phyloP scores from a whole-genome alignment of 2,888 invertebrate genomes.

The Coelinius sp. region DNA sequence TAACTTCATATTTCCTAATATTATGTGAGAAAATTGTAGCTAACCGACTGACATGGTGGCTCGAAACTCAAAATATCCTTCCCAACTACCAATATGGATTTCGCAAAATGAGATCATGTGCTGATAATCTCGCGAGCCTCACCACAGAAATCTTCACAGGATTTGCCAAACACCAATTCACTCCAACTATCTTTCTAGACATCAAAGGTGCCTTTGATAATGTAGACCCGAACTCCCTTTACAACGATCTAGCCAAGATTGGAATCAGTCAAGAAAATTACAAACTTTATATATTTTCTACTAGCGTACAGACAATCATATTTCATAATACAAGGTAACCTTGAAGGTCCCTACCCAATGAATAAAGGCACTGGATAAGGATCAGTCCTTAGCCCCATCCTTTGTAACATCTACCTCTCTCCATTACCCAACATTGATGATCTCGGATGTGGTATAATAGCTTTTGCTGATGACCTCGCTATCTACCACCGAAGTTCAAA shows the following conservation, averaged over 20 bases:
- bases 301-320: not conserved
- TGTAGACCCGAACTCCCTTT: constrained; percentile 13
- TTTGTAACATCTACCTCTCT: constrained; percentile 24
- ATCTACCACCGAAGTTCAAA: not conserved
- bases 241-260: not conserved
- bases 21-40: not conserved
- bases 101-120: not conserved
- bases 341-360: not conserved
- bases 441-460: not conserved
- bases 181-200: constrained; percentile 13
- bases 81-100: not conserved
- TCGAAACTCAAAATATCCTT: not conserved
- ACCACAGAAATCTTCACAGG: constrained; percentile 21
- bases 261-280: not conserved
- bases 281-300: constrained; percentile 27
- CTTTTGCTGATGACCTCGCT: constrained; percentile 29
- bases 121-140: constrained; percentile 26
- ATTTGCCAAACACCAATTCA: not conserved
- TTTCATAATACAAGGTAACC: constrained; percentile 20
- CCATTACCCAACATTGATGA: not conserved
- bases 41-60: not conserved
- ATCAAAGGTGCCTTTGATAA: constrained; percentile 37
- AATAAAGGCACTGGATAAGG: constrained; percentile 34
- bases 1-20: not conserved
- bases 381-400: constrained; percentile 25